Evolutionary conservation across 2,888 invertebrate species (phyloP).

Genomic region (Lasioglossum vierecki): DNA sequence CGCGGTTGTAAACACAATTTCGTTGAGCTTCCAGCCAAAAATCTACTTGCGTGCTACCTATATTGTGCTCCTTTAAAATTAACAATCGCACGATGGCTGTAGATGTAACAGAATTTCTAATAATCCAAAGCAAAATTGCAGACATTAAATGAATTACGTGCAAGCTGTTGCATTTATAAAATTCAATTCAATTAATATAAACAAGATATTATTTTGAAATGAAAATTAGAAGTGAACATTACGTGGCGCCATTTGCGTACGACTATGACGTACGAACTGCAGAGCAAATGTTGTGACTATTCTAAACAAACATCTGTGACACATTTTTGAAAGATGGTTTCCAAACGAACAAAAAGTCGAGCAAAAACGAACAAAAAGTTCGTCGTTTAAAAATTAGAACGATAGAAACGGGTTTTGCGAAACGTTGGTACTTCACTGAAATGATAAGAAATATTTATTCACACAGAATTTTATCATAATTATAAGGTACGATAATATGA

Average conservation of each 20-base stretch:
- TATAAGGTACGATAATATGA: background rate
- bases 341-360: background rate
- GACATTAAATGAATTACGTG: background rate
- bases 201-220: background rate
- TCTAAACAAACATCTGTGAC: background rate
- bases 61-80: background rate
- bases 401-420: background rate
- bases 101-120: background rate
- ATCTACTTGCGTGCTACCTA: background rate
- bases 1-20: background rate
- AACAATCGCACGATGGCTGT: background rate
- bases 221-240: background rate
- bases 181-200: background rate
- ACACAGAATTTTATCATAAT: background rate
- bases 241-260: background rate
- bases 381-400: background rate
- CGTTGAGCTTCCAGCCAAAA: background rate
- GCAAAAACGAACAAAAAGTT: background rate
- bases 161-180: background rate
- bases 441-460: background rate
- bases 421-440: background rate
- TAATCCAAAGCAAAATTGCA: background rate
- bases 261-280: background rate
- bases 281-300: background rate
- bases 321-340: background rate